Percentiles rank a stretch among this genome's conserved stretches.
Conservation (phyloP, 2,113 vertebrate species). For the Phoenicopterus ruber region DNA sequence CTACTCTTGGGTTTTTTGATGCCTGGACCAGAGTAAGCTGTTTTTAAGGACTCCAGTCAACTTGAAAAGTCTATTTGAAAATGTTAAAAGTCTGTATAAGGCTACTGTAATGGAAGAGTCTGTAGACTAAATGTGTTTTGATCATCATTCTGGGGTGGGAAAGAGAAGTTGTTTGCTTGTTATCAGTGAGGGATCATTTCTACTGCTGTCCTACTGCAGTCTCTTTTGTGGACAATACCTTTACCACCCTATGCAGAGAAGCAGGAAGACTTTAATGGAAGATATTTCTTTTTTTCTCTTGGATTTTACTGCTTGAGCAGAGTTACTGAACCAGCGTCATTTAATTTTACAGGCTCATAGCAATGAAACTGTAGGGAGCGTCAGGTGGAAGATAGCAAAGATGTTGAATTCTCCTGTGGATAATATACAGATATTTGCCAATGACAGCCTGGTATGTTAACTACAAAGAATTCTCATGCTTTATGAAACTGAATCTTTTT, state of each 20-base stretch:
- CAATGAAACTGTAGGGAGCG: constrained; percentile 95
- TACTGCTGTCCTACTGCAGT: background rate
- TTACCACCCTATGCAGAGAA: background rate
- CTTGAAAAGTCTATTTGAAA: background rate
- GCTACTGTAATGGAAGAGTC: background rate
- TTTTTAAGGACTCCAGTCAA: background rate
- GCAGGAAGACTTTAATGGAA: background rate
- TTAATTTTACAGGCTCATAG: constrained; percentile 89
- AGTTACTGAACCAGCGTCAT: background rate
- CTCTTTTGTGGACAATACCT: background rate
- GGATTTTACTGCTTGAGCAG: background rate
- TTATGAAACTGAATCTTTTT: background rate
- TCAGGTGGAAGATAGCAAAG: constrained; percentile 97
- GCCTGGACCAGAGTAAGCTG: background rate
- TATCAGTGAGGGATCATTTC: background rate
- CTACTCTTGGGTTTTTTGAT: background rate
- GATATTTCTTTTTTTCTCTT: background rate
- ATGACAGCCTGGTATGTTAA: constrained; percentile 91
- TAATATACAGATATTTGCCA: constrained; percentile 98
- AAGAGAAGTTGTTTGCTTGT: background rate
- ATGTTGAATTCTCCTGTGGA: constrained; percentile 95
- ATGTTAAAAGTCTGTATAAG: background rate
- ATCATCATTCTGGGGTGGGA: background rate
- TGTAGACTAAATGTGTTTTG: background rate
- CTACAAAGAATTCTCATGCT: background rate